A percentile compares a stretch with the other conserved stretches of the same genome.
Conservation (phyloP, 2,888 invertebrate genomes). For the Tinea semifulvella region DNA sequence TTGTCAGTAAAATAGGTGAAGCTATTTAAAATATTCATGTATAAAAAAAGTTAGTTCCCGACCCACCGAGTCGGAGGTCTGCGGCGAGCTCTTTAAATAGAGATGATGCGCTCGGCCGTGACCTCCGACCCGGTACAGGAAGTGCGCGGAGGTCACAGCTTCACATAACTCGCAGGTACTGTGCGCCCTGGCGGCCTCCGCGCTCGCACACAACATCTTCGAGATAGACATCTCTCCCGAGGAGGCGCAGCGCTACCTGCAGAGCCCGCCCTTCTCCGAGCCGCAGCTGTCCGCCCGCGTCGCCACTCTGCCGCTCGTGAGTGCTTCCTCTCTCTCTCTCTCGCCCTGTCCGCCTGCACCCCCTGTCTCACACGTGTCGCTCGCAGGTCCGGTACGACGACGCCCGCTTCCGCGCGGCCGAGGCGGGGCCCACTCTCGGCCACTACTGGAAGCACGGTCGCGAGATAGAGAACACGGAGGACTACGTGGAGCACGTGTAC, state of each 20-base stretch:
- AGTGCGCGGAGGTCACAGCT: not conserved
- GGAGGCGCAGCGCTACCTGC: constrained; percentile 50
- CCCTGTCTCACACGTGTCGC: constrained; percentile 26
- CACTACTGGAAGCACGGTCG: constrained; percentile 65
- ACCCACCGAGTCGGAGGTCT: no score
- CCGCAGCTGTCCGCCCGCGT: constrained; percentile 44
- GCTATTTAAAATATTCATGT: no score
- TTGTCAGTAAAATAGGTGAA: no score
- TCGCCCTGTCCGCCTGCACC: not conserved
- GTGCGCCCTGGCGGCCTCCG: constrained; percentile 28
- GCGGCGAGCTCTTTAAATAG: no score
- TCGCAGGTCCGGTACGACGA: constrained; percentile 1
- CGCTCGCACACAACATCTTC: constrained; percentile 35
- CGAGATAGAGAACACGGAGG: constrained; percentile 71
- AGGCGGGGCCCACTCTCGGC: constrained; percentile 56
- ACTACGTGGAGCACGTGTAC: constrained; percentile 73
- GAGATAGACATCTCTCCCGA: constrained; percentile 52
- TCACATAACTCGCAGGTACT: not conserved
- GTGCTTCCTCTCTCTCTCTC: constrained; percentile 12
- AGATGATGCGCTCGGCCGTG: constrained; percentile 1
- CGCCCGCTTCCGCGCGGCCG: constrained; percentile 42
- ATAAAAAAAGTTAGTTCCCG: no score
- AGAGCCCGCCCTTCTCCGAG: constrained; percentile 42
- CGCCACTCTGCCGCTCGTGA: constrained; percentile 44
- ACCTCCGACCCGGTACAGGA: not conserved